Evolutionary conservation across 2,797 vertebrate genomes (phyloP).

Genomic region (Cercopithecus neglectus): DNA sequence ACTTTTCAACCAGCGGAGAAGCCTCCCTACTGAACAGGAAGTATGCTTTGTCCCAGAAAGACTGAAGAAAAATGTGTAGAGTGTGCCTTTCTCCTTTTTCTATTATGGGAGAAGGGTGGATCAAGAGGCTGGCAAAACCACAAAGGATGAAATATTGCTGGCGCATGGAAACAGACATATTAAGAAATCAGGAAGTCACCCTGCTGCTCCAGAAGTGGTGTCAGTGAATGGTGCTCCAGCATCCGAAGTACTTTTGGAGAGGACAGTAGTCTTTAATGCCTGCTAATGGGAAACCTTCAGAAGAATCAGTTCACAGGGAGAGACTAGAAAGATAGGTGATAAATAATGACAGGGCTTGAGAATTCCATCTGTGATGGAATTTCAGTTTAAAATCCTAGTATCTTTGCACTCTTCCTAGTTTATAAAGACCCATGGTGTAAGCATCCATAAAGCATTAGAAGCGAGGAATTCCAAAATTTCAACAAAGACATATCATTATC

Average conservation of each 20-base stretch:
- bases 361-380: neutral
- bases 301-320: neutral
- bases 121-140: slow-evolving; percentile 31
- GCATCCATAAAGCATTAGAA: neutral
- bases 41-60: neutral
- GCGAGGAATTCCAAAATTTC: neutral
- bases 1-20: neutral
- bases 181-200: slow-evolving; percentile 40
- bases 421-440: neutral
- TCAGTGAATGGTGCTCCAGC: neutral
- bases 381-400: neutral
- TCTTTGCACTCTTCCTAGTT: neutral
- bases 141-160: slow-evolving; percentile 61
- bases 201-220: neutral
- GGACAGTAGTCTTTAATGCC: neutral
- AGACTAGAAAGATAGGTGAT: neutral
- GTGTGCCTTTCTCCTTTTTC: slow-evolving; percentile 27
- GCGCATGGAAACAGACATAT: slow-evolving; percentile 29
- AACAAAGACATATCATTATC: neutral
- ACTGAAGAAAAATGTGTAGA: slow-evolving; percentile 14
- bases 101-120: neutral
- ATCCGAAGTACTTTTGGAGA: neutral
- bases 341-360: neutral
- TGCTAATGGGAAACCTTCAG: neutral
- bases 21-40: slow-evolving; percentile 1